Base-by-base conservation (phyloP, 1,140 invertebrate species). In the Papilio glaucus region DNA sequence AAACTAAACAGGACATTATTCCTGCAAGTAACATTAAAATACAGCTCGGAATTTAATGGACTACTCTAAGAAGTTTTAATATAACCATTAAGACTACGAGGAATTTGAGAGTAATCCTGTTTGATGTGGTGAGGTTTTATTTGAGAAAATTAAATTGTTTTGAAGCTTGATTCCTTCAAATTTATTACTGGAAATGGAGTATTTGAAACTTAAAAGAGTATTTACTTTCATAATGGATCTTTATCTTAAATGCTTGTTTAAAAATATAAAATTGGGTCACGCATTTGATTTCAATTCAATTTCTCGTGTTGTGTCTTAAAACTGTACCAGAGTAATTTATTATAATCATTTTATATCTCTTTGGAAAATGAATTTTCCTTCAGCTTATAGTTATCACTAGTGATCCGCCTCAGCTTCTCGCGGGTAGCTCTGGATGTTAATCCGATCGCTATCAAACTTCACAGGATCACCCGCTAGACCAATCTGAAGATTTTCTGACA, bases 61-160 rank as follows among this genome's bases (percentile, higher is more conserved):
- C 9, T 24, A 57, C 21, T 57, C 4, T 57, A 57, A 57, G 49
- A 24, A 24, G 49, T 57, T 57, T 57, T 57, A 24, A 57, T 57
- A 57, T 57, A 24, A 57, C 49, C 49, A 24, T 57, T 57, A 57
- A 57, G 49, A 57, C 21, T 57, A 24, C 21, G 49, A 57, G 49
- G 49, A 57, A 57, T 57, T 57, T 57, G 49, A 57, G 49, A 57
- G 49, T 57, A 57, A 57, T 57, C 49, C 49, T 53, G 18, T 53
- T 53, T 53, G 21, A 57, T 57, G 49, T 26, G 49, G 21, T 57
- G 49, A 24, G 49, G n/a, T 57, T 57, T 57, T 57, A 57, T 57
- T 57, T 26, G 49, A 24, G 49, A 57, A 57, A 57, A 57, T 57
- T 26, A 57, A 57, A 57, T 57, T 57, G 49, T 57, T 57, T 57